phyloP scores from a whole-genome alignment of 2,113 vertebrate genomes.

The Podiceps cristatus region DNA sequence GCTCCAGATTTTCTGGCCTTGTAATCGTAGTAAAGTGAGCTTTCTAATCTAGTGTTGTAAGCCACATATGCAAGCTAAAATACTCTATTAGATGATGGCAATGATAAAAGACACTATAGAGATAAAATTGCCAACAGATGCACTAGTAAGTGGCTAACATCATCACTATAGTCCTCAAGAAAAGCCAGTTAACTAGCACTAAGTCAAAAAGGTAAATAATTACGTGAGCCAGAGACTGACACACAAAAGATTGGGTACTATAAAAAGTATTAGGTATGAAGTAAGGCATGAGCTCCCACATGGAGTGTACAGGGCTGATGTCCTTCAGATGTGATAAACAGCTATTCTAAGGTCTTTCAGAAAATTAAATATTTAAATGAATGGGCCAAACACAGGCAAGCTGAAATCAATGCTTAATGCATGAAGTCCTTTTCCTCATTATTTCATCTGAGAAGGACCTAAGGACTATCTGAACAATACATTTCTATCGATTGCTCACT shows the following conservation, averaged over 20 bases:
- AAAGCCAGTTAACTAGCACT: background rate
- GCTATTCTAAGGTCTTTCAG: background rate
- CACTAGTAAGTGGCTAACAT: background rate
- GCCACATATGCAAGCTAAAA: background rate
- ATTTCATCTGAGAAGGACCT: background rate
- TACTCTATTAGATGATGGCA: background rate
- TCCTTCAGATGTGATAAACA: background rate
- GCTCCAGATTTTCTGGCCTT: background rate
- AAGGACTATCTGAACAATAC: background rate
- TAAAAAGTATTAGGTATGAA: background rate
- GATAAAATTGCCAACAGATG: background rate
- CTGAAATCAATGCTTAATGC: background rate
- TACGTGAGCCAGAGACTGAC: background rate
- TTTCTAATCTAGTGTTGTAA: background rate
- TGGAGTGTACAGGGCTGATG: background rate
- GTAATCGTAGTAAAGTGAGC: background rate
- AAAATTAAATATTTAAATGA: background rate
- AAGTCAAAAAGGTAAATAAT: background rate
- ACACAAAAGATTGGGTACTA: background rate
- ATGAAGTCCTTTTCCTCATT: background rate
- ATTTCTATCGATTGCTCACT: background rate
- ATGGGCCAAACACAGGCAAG: background rate
- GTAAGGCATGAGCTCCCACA: background rate
- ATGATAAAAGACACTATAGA: background rate
- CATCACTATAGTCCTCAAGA: background rate